phyloP scores from a whole-genome alignment of 2,797 vertebrate genomes.

The Aeoliscus strigatus region DNA sequence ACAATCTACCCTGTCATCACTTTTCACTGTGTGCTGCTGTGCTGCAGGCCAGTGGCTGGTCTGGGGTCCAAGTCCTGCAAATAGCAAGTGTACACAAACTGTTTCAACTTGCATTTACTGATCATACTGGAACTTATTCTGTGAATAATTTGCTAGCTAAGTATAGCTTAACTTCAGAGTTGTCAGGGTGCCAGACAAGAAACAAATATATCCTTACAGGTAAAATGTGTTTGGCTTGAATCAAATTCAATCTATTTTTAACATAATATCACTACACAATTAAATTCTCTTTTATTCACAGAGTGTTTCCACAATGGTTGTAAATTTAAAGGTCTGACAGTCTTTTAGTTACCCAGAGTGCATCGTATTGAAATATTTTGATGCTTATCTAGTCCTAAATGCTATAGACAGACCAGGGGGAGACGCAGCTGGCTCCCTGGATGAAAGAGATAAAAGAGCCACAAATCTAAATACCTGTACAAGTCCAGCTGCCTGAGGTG shows the following conservation, averaged over 20 bases:
- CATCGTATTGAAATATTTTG: slow-evolving; percentile 48
- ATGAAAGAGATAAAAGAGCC: slow-evolving; percentile 39
- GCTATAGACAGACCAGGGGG: slow-evolving; percentile 30
- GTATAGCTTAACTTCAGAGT: slow-evolving; percentile 38
- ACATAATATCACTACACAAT: slow-evolving; percentile 3
- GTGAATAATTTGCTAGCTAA: slow-evolving; percentile 64
- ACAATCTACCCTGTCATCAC: slow-evolving; percentile 50
- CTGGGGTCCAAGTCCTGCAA: slow-evolving; percentile 62
- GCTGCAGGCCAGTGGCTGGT: slow-evolving; percentile 13
- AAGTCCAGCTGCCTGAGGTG: slow-evolving; percentile 67
- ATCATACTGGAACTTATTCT: slow-evolving; percentile 24
- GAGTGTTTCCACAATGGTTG: slow-evolving; percentile 3
- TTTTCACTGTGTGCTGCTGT: slow-evolving; percentile 25
- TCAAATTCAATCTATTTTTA: background rate
- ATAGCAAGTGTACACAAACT: slow-evolving; percentile 49
- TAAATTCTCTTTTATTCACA: slow-evolving; percentile 5
- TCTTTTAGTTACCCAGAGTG: slow-evolving; percentile 24
- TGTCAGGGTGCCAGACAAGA: slow-evolving; percentile 34
- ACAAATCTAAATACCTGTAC: slow-evolving; percentile 42
- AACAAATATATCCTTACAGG: background rate
- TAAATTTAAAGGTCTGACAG: slow-evolving; percentile 6
- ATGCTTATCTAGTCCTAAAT: slow-evolving; percentile 46
- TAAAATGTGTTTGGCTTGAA: too few relatives aligned
- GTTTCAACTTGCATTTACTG: slow-evolving; percentile 48
- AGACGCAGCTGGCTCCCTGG: slow-evolving; percentile 52